Base-by-base conservation (phyloP, 2,888 invertebrate genomes). In the Nemurella pictetii region DNA sequence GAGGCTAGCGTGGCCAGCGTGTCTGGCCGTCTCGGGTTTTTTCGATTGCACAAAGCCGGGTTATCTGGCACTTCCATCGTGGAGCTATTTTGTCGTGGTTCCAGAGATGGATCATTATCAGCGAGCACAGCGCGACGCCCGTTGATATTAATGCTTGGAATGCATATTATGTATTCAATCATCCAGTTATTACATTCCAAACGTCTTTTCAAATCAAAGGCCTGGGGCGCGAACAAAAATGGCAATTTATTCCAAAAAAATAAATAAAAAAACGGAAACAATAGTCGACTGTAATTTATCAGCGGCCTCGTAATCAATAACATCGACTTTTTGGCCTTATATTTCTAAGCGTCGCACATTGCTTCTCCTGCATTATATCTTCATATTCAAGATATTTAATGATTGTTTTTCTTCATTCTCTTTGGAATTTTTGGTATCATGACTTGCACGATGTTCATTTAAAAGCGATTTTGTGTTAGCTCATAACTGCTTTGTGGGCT, bases 191-290 rank as follows among this genome's bases (percentile, higher is more conserved):
- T 72, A 29, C 82, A 82, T 82, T 82, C 82, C 82, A 72, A n/a
- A 72, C 82, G 82, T 82, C 82, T 82, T 82, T 55, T 81, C 9
- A 82, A 78, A 82, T 82, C 82, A 82, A 72, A 82, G 26, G 27
- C 82, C 82, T 27, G 29, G 27, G 82, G 72, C 20, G 25, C 20
- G 55, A n/a, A 78, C 30, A 26, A 82, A 82, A 26, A 28, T 55
- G 72, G 82, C 72, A 82, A 72, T 82, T 72, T 82, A 82, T 82
- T 78, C 82, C 82, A 72, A 26, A 36, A 81, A 81, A 35, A 35
- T 36, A 27, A 81, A 36, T 72, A 72, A 26, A 36, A 81, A 81
- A 35, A 35, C 81, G 55, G 36, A 36, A n/a, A 25, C 81, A 36
- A 81, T 25, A n/a, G n/a, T 15, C 25, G 3, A n/a, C 20, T 26